phyloP scores from a whole-genome alignment of 2,797 vertebrate species.

The Rhinoraja longicauda region DNA sequence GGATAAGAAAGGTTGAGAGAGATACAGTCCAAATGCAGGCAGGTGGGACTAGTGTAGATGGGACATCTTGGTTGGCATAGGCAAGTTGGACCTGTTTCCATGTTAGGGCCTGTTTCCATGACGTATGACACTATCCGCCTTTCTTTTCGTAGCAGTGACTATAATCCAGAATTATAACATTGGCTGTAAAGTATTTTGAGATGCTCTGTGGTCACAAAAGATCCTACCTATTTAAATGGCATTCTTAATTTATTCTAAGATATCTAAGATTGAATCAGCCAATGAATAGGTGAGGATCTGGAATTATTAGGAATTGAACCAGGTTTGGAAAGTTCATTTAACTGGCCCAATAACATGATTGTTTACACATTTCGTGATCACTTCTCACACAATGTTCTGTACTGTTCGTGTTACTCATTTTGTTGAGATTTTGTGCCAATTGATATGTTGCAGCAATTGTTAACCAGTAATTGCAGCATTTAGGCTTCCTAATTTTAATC shows the following conservation, averaged over 20 bases:
- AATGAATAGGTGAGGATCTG: not conserved
- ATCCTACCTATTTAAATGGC: not conserved
- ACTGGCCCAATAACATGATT: not conserved
- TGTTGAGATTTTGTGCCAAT: not conserved
- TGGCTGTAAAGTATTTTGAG: not conserved
- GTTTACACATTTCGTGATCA: not conserved
- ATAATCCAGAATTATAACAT: not conserved
- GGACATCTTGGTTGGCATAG: no score
- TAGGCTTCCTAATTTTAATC: not conserved
- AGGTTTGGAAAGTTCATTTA: not conserved
- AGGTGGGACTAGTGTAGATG: no score
- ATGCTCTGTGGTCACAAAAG: not conserved
- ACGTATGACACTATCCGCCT: not conserved
- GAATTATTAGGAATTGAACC: not conserved
- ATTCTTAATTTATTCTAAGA: not conserved
- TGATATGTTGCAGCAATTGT: not conserved
- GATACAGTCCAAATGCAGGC: no score
- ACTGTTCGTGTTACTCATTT: not conserved
- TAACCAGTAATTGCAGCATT: not conserved
- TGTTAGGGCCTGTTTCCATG: no score
- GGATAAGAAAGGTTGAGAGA: no score
- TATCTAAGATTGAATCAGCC: not conserved
- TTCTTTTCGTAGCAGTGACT: not conserved
- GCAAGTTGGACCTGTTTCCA: no score
- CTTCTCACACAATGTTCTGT: not conserved